Percentiles rank a stretch among this genome's conserved stretches.
These are phyloP conservation scores for Numenius arquata DNA, from an alignment of 2,113 vertebrate genomes.

Conservation along the genomic window DNA sequence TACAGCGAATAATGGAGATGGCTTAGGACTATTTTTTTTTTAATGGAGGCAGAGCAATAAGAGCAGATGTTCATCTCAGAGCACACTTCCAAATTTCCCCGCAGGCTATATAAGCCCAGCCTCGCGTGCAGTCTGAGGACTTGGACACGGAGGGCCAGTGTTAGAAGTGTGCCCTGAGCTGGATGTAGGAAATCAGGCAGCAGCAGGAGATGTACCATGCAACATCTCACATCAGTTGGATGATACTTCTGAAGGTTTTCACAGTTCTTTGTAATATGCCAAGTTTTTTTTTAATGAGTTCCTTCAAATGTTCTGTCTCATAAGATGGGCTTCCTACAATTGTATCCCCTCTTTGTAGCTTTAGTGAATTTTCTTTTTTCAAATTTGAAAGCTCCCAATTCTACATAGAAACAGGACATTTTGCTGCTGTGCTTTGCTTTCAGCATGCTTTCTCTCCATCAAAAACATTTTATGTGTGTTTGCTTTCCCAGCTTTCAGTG, in stretches of 20 bases:
- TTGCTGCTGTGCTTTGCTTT: not conserved
- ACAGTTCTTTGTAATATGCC: not conserved
- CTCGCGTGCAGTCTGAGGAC: not conserved
- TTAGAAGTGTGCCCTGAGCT: not conserved
- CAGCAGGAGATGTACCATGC: not conserved
- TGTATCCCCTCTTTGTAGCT: not conserved
- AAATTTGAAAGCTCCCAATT: not conserved
- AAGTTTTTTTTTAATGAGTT: not conserved
- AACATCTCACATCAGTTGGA: not conserved
- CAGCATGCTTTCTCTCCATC: not conserved
- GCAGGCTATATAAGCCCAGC: accelerated
- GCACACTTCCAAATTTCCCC: not conserved
- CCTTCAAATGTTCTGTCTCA: not conserved
- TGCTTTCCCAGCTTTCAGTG: not conserved
- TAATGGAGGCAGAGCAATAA: not conserved
- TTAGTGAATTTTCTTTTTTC: not conserved
- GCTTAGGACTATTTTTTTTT: not conserved
- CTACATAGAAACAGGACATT: not conserved
- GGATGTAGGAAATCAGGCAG: not conserved
- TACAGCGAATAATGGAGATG: not conserved
- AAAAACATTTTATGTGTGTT: not conserved
- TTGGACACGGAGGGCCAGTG: accelerated
- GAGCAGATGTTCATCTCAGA: not conserved
- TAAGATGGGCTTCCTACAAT: not conserved
- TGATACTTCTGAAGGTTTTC: not conserved